Percentiles rank a stretch among this genome's conserved stretches.
Evolutionary conservation across 1,140 invertebrate genomes (phyloP).

Genomic region (Cotesia chilonis): DNA sequence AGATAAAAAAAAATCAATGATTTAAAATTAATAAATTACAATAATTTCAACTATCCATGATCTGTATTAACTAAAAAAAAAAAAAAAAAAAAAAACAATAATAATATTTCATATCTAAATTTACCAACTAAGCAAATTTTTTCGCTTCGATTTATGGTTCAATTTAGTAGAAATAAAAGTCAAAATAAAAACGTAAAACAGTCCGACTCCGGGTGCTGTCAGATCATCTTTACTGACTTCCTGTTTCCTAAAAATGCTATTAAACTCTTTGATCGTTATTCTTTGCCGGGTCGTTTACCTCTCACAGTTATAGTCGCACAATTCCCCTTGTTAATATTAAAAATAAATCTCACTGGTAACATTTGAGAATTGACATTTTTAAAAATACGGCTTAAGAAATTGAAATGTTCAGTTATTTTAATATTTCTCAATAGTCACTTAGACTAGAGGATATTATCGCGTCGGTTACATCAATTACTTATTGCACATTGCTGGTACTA

Average conservation of each 20-base stretch:
- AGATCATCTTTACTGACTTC: conserved; percentile 21
- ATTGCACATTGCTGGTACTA: no score
- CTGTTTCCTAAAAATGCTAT: conserved; percentile 19
- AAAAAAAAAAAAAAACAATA: neutral
- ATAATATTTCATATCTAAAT: neutral
- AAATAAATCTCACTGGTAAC: neutral
- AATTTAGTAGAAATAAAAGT: neutral
- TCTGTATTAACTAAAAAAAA: no score
- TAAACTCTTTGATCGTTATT: conserved; percentile 13
- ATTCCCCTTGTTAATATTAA: conserved; percentile 3
- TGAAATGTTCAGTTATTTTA: no score
- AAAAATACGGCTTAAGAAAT: neutral
- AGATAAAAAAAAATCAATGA: no score
- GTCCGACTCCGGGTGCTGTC: neutral
- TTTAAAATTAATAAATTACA: no score
- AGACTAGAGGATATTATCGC: no score
- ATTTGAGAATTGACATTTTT: no score
- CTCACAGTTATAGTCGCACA: neutral
- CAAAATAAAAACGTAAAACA: neutral
- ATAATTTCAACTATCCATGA: no score
- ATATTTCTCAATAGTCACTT: no score
- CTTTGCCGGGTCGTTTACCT: conserved; percentile 24
- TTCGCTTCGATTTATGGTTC: no score
- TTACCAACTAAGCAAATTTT: no score
- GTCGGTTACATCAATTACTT: no score